These are phyloP conservation scores for Branchellion lobata DNA, from an alignment of 2,888 invertebrate species.

Conservation along the genomic window DNA sequence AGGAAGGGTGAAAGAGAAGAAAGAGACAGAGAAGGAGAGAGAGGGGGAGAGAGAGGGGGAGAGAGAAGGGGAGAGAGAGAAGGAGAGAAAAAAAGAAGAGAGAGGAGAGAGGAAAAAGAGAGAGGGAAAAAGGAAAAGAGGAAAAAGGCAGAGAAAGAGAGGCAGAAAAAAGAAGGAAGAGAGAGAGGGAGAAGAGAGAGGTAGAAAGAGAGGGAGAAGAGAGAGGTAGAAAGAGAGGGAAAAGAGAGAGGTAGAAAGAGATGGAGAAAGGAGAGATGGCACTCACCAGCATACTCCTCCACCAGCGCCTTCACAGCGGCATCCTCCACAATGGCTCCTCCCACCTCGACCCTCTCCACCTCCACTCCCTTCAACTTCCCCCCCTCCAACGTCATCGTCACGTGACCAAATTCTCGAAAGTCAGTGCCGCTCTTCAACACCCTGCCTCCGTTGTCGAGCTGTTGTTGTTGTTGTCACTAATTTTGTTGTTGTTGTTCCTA, in stretches of 20 bases:
- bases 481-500: background rate
- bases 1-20: background rate
- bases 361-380: slow-evolving; percentile 64
- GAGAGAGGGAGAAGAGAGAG: slow-evolving; percentile 1
- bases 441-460: slow-evolving; percentile 70
- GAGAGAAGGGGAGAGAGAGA: background rate
- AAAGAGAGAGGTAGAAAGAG: slow-evolving; percentile 1
- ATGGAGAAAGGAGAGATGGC: background rate
- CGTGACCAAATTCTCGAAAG: slow-evolving; percentile 82
- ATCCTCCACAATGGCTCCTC: slow-evolving; percentile 13
- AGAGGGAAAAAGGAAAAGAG: slow-evolving; percentile 39
- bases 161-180: too few relatives aligned
- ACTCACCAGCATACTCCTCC: slow-evolving; percentile 32
- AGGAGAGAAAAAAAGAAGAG: too few relatives aligned
- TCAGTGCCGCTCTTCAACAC: slow-evolving; percentile 88
- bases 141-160: too few relatives aligned
- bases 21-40: slow-evolving; percentile 44
- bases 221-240: slow-evolving; percentile 41
- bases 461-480: too few relatives aligned
- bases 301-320: slow-evolving; percentile 20
- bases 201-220: slow-evolving; percentile 39
- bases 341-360: slow-evolving; percentile 66
- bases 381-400: slow-evolving; percentile 68
- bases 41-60: slow-evolving; percentile 37
- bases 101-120: slow-evolving; percentile 45